Percentiles rank a stretch among this genome's conserved stretches.
Evolutionary conservation across 2,888 invertebrate genomes (phyloP).

Genomic region (Andrena dorsata): DNA sequence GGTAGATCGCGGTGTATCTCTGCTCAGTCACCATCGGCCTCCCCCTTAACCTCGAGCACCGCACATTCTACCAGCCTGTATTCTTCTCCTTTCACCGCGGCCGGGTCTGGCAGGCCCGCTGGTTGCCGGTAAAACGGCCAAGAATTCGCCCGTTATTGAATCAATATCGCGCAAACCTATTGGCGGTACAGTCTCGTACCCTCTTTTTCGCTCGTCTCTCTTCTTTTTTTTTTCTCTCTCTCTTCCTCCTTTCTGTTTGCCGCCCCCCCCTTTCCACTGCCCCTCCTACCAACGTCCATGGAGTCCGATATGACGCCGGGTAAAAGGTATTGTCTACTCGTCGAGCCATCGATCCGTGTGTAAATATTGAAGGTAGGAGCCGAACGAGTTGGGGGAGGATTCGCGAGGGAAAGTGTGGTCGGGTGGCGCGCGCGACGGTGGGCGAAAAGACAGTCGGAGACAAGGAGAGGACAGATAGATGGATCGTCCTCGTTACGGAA

Average conservation of each 20-base stretch:
- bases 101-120: conserved; percentile 23
- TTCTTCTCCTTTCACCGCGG: conserved; percentile 52
- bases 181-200: conserved; percentile 41
- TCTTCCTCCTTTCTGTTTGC: background rate
- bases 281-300: conserved; percentile 25
- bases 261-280: background rate
- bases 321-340: conserved; percentile 54
- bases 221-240: background rate
- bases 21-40: conserved; percentile 54
- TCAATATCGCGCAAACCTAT: conserved; percentile 82
- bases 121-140: conserved; percentile 66
- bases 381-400: conserved; percentile 18
- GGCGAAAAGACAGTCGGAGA: conserved; percentile 23
- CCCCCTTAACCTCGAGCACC: conserved; percentile 69
- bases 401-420: conserved; percentile 28
- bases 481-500: conserved; percentile 54
- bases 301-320: conserved; percentile 28
- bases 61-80: conserved; percentile 64
- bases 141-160: conserved; percentile 80
- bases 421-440: conserved; percentile 29
- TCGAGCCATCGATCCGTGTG: conserved; percentile 41
- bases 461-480: background rate
- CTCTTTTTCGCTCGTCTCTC: background rate
- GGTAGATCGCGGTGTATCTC: conserved; percentile 52
- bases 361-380: conserved; percentile 59